phyloP scores from a whole-genome alignment of 2,888 invertebrate species.

The Megastigmus dorsalis region DNA sequence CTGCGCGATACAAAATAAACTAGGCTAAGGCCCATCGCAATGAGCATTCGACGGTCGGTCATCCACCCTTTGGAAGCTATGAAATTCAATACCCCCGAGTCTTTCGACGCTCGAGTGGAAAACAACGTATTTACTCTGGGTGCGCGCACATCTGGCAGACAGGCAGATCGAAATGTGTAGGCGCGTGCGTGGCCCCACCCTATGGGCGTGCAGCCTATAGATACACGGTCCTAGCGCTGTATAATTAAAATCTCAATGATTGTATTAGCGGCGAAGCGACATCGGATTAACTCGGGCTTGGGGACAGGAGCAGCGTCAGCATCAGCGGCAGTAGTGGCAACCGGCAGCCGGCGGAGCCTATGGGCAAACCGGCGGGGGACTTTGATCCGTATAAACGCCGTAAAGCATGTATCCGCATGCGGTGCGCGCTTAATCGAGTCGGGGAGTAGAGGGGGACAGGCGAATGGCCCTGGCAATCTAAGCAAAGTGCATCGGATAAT shows the following conservation, averaged over 20 bases:
- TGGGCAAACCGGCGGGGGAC: not conserved
- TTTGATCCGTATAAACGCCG: slow-evolving; percentile 17
- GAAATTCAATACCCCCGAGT: too few relatives aligned
- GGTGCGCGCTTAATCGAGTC: slow-evolving; percentile 13
- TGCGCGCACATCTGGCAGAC: too few relatives aligned
- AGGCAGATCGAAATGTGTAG: too few relatives aligned
- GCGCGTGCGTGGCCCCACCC: too few relatives aligned
- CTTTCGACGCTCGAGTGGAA: too few relatives aligned
- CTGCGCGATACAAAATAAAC: too few relatives aligned
- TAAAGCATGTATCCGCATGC: slow-evolving; percentile 28
- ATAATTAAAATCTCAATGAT: slow-evolving; percentile 27
- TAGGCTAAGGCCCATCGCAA: too few relatives aligned
- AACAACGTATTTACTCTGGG: too few relatives aligned
- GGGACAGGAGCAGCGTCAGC: not conserved
- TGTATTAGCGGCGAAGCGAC: not conserved
- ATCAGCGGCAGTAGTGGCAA: not conserved
- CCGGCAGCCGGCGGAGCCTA: not conserved
- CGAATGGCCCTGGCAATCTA: slow-evolving; percentile 10
- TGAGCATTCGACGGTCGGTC: too few relatives aligned
- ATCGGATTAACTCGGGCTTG: not conserved
- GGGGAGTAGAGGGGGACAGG: not conserved
- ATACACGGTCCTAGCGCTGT: not conserved
- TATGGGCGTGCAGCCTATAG: too few relatives aligned
- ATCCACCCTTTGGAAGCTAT: too few relatives aligned
- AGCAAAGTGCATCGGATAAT: slow-evolving; percentile 35